Evolutionary conservation across 2,113 vertebrate species (phyloP).

Genomic region (Hippocampus abdominalis): DNA sequence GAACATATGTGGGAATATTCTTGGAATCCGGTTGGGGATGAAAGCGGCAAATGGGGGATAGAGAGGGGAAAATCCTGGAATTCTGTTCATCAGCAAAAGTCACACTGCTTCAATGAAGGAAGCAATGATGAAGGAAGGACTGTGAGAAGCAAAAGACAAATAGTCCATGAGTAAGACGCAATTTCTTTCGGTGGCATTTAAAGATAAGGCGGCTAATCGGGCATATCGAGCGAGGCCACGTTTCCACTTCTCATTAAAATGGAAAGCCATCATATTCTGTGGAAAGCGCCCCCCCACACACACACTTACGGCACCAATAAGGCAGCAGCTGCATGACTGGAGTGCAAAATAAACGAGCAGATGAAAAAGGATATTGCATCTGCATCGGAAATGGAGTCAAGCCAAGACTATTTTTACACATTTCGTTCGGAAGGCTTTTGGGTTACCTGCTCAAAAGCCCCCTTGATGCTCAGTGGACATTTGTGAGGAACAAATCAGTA

Average conservation of each 20-base stretch:
- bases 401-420: conserved; percentile 40
- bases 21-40: conserved; percentile 33
- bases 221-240: conserved; percentile 13
- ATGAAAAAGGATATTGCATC: conserved; percentile 22
- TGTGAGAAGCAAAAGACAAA: conserved; percentile 14
- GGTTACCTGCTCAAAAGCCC: conserved; percentile 22
- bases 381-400: conserved; percentile 21
- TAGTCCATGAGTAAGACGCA: conserved; percentile 6
- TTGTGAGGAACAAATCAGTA: background rate
- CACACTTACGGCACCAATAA: conserved; percentile 28
- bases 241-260: conserved; percentile 43
- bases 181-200: conserved; percentile 45
- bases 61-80: background rate
- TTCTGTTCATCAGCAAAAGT: conserved; percentile 42
- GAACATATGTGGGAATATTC: conserved; percentile 15
- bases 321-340: conserved; percentile 14
- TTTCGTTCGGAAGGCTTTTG: conserved; percentile 6
- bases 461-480: background rate
- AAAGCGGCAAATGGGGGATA: conserved; percentile 13
- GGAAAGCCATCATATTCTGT: conserved; percentile 31
- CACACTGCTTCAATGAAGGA: conserved; percentile 25
- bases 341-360: background rate
- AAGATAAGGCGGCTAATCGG: conserved; percentile 55
- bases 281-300: conserved; percentile 29
- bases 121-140: conserved; percentile 11